A percentile compares a stretch with the other conserved stretches of the same genome.
Conservation (phyloP, 2,888 invertebrate genomes). For the Helleia helle region DNA sequence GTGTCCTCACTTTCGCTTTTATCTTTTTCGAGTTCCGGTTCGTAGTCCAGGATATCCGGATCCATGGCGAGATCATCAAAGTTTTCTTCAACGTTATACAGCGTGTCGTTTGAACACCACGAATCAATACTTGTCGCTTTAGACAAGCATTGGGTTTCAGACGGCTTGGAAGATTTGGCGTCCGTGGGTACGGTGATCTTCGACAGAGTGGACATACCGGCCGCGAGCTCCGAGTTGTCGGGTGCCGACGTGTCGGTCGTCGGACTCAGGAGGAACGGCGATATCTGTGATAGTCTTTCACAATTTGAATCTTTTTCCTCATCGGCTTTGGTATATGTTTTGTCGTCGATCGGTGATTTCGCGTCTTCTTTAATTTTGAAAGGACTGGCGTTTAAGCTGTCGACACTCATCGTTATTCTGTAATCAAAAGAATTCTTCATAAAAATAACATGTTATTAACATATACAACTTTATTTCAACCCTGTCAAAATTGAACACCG, state of each 20-base stretch:
- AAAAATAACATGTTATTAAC: neutral
- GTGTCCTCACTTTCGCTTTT: slow-evolving; percentile 57
- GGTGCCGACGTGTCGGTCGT: slow-evolving; percentile 52
- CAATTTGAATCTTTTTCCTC: slow-evolving; percentile 47
- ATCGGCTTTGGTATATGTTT: slow-evolving; percentile 46
- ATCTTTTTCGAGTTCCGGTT: slow-evolving; percentile 33
- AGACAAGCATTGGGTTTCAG: slow-evolving; percentile 58
- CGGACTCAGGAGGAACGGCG: slow-evolving; percentile 59
- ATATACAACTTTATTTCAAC: no score
- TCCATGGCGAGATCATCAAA: slow-evolving; percentile 63
- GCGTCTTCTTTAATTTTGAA: slow-evolving; percentile 30
- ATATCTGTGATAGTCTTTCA: slow-evolving; percentile 57
- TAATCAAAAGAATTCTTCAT: neutral
- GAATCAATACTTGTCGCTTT: slow-evolving; percentile 77
- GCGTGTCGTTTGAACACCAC: slow-evolving; percentile 77
- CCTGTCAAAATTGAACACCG: no score
- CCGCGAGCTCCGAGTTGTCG: slow-evolving; percentile 44
- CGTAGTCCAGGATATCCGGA: slow-evolving; percentile 39
- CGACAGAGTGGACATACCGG: slow-evolving; percentile 61
- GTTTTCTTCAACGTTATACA: slow-evolving; percentile 77
- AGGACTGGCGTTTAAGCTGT: slow-evolving; percentile 61
- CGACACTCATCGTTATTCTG: slow-evolving; percentile 66
- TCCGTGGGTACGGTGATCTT: slow-evolving; percentile 64
- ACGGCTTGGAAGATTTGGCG: slow-evolving; percentile 61
- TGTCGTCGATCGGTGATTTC: slow-evolving; percentile 45